These are phyloP conservation scores for Ligdia adustata DNA, from an alignment of 2,888 invertebrate genomes.

Conservation along the genomic window DNA sequence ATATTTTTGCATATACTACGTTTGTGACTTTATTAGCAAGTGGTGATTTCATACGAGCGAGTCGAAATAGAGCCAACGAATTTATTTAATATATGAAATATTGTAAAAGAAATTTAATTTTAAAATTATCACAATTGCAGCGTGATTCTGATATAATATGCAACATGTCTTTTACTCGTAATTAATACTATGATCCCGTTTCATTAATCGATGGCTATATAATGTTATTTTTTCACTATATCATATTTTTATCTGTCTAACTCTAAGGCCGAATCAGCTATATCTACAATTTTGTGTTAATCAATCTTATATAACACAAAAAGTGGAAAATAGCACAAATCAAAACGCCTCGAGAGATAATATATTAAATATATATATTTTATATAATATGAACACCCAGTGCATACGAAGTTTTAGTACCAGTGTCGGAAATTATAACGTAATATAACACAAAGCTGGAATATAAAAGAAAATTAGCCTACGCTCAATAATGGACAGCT, in stretches of 20 bases:
- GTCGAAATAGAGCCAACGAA: too few species aligned
- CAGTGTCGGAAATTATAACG: constrained; percentile 59
- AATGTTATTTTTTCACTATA: constrained; percentile 54
- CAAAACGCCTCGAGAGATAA: constrained; percentile 54
- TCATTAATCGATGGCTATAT: constrained; percentile 60
- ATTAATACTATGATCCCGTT: constrained; percentile 74
- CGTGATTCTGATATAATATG: constrained; percentile 46
- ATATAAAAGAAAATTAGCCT: constrained; percentile 63
- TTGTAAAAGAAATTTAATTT: constrained; percentile 47
- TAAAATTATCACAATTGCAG: constrained; percentile 58
- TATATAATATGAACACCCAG: constrained; percentile 74
- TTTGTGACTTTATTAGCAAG: too few species aligned
- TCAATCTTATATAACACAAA: constrained; percentile 65
- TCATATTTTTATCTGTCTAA: constrained; percentile 59
- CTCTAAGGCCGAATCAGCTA: constrained; percentile 77
- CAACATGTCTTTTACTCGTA: constrained; percentile 64
- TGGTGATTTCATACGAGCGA: too few species aligned
- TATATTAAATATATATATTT: constrained; percentile 39
- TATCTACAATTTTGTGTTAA: constrained; percentile 78
- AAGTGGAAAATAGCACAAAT: constrained; percentile 69
- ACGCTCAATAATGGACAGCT: constrained; percentile 61
- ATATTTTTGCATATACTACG: too few species aligned
- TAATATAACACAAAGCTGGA: constrained; percentile 69
- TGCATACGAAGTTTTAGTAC: constrained; percentile 73
- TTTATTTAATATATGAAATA: constrained; percentile 52